These are phyloP conservation scores for Acomys russatus DNA, from an alignment of 2,797 vertebrate species.

Conservation along the genomic window DNA sequence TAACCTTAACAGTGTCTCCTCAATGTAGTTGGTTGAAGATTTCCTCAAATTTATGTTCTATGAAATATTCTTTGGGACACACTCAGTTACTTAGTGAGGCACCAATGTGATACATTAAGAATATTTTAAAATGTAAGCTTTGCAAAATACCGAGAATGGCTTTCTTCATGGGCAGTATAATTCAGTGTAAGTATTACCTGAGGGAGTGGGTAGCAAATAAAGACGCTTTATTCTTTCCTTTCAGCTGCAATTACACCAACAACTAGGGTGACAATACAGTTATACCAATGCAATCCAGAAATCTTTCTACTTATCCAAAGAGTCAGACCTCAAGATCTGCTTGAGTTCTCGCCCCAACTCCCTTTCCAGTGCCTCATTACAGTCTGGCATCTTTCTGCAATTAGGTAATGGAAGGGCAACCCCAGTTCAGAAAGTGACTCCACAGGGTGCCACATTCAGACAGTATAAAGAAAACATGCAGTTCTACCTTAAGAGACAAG, in stretches of 20 bases:
- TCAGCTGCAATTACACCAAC: conserved; percentile 75
- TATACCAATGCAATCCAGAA: conserved; percentile 70
- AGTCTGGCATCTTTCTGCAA: conserved; percentile 81
- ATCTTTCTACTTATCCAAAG: conserved; percentile 82
- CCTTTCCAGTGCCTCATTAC: conserved; percentile 69
- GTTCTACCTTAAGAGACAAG: conserved; percentile 60
- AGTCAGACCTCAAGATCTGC: conserved; percentile 73
- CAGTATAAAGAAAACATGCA: conserved; percentile 67
- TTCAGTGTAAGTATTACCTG: conserved; percentile 60
- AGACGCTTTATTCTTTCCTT: conserved; percentile 63
- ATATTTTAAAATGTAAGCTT: conserved; percentile 65
- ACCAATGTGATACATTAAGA: not conserved
- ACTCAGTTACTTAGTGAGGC: not conserved
- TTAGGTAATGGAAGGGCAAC: conserved; percentile 87
- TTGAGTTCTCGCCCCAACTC: conserved; percentile 63
- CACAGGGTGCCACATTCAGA: conserved; percentile 75
- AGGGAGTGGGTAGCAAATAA: conserved; percentile 54
- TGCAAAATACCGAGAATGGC: not conserved
- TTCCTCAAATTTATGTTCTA: not conserved
- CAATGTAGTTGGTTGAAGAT: not conserved
- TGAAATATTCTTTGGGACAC: not conserved
- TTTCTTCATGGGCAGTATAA: conserved; percentile 63
- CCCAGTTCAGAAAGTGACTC: conserved; percentile 77
- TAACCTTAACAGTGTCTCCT: conserved; percentile 41
- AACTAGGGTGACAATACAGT: conserved; percentile 74